These are phyloP conservation scores for Eutrigla gurnardus DNA, from an alignment of 2,797 vertebrate species.

Conservation along the genomic window DNA sequence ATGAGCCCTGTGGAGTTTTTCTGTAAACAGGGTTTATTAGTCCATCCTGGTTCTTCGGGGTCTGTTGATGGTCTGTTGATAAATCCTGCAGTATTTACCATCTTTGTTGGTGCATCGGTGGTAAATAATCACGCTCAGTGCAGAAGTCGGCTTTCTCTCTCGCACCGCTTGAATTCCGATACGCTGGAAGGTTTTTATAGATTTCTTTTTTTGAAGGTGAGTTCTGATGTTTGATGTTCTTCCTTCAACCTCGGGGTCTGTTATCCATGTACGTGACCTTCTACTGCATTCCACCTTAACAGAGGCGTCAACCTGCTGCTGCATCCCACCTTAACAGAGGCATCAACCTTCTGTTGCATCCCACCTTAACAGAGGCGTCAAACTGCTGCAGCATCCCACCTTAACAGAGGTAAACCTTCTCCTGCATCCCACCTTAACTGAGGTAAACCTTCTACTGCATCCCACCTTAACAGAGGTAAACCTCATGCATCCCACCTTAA, in stretches of 20 bases:
- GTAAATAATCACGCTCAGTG: no score
- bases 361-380: slow-evolving; percentile 30
- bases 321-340: no score
- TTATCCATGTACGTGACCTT: slow-evolving; percentile 21
- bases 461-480: background rate
- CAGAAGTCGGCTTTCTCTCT: background rate
- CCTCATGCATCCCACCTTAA: slow-evolving; percentile 3
- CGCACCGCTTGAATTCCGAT: background rate
- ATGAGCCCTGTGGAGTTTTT: no score
- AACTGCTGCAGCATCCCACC: no score
- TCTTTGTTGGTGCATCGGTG: no score
- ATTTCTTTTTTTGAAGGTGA: background rate
- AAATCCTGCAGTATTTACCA: no score
- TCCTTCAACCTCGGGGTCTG: background rate
- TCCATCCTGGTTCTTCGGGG: no score
- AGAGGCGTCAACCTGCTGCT: slow-evolving; percentile 20
- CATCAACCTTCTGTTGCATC: slow-evolving; percentile 17
- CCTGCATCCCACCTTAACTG: slow-evolving; percentile 5
- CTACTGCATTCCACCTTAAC: slow-evolving; percentile 4
- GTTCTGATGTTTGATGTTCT: slow-evolving; percentile 4
- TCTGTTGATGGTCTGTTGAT: no score
- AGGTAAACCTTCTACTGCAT: background rate
- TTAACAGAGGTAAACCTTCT: slow-evolving; percentile 9
- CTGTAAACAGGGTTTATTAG: no score
- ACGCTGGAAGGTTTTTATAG: background rate